Evolutionary conservation across 2,888 invertebrate genomes (phyloP).

Genomic region (Drosophila acutilabella): DNA sequence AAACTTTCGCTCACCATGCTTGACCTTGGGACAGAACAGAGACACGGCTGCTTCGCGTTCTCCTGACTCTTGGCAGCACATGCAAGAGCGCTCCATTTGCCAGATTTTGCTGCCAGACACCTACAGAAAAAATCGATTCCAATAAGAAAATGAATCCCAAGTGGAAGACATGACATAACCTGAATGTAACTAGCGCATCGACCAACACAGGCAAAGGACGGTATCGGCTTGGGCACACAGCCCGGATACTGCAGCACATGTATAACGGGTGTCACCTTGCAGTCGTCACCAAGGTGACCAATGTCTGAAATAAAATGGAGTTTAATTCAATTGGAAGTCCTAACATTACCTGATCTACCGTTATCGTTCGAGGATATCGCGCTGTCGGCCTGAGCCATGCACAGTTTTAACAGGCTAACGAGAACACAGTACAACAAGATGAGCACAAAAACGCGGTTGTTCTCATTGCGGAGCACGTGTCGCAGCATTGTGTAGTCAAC

Average conservation of each 20-base stretch:
- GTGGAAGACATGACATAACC: slow-evolving; percentile 86
- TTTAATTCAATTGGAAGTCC: not conserved
- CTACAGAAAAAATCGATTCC: slow-evolving; percentile 85
- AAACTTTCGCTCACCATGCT: slow-evolving; percentile 93
- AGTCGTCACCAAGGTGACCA: slow-evolving; percentile 88
- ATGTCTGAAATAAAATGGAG: slow-evolving; percentile 65
- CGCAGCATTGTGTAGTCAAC: slow-evolving; percentile 62
- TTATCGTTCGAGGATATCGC: slow-evolving; percentile 64
- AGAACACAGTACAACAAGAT: slow-evolving; percentile 67
- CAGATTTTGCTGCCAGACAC: slow-evolving; percentile 97
- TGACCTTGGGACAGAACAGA: slow-evolving; percentile 95
- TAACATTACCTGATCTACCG: slow-evolving; percentile 52
- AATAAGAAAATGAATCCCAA: not conserved
- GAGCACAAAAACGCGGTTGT: slow-evolving; percentile 62
- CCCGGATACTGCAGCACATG: slow-evolving; percentile 96
- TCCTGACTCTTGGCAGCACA: slow-evolving; percentile 97
- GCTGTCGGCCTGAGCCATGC: slow-evolving; percentile 66
- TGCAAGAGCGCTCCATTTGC: slow-evolving; percentile 98
- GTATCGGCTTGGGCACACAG: slow-evolving; percentile 96
- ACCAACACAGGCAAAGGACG: slow-evolving; percentile 96
- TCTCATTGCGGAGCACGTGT: slow-evolving; percentile 57
- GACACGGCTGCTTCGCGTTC: slow-evolving; percentile 96
- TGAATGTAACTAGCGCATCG: slow-evolving; percentile 96
- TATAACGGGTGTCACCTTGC: slow-evolving; percentile 95
- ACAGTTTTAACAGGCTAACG: slow-evolving; percentile 61